Percentiles rank a stretch among this genome's conserved stretches.
These are phyloP conservation scores for Altica lythri DNA, from an alignment of 2,888 invertebrate species.

Conservation along the genomic window DNA sequence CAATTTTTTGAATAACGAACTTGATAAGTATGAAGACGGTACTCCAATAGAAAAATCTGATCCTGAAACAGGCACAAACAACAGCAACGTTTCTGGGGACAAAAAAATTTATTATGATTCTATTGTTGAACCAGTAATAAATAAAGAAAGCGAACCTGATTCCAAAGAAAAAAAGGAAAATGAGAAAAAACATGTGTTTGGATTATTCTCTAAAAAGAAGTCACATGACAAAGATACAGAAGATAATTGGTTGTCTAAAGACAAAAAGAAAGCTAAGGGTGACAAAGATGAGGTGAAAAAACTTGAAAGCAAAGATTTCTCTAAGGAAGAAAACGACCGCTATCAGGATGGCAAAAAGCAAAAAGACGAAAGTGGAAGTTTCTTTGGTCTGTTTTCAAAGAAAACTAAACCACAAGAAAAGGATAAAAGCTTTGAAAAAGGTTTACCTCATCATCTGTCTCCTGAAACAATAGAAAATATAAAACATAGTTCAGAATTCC, in stretches of 20 bases:
- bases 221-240: constrained; percentile 40
- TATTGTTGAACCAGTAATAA: constrained; percentile 28
- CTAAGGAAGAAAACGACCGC: constrained; percentile 44
- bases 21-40: constrained; percentile 34
- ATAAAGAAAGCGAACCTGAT: constrained; percentile 13
- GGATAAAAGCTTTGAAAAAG: constrained; percentile 18
- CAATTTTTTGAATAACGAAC: constrained; percentile 38
- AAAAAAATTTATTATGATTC: too few species aligned
- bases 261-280: constrained; percentile 31
- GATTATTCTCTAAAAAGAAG: constrained; percentile 45
- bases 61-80: constrained; percentile 24
- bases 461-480: constrained; percentile 31
- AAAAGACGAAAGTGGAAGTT: constrained; percentile 38
- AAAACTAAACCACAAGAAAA: constrained; percentile 43
- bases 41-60: constrained; percentile 13
- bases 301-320: constrained; percentile 45
- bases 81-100: constrained; percentile 11
- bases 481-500: constrained; percentile 37
- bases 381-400: constrained; percentile 46
- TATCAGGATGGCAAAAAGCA: constrained; percentile 41
- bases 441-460: constrained; percentile 16
- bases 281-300: constrained; percentile 21
- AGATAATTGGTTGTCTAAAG: constrained; percentile 25
- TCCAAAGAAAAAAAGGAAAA: constrained; percentile 12
- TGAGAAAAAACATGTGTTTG: constrained; percentile 39